Evolutionary conservation across 2,888 invertebrate genomes (phyloP).

Genomic region (Podotricha telesiphe): DNA sequence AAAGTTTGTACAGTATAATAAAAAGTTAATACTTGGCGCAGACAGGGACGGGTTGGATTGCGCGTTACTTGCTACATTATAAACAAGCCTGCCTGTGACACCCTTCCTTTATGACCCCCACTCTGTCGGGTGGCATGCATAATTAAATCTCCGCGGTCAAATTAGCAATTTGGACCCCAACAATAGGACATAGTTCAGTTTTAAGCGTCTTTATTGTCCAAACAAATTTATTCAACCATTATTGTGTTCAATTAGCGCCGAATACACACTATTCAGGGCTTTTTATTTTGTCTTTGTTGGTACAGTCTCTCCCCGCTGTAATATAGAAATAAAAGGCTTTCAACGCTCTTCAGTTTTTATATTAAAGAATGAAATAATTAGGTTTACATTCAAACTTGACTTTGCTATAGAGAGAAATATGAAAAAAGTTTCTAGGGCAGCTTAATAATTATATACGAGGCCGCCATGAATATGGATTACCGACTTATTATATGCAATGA

Average conservation of each 20-base stretch:
- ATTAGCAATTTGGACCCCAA: slow-evolving; percentile 76
- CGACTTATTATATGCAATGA: slow-evolving; percentile 41
- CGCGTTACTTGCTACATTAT: slow-evolving; percentile 81
- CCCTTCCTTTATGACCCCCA: slow-evolving; percentile 75
- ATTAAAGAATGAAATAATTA: slow-evolving; percentile 50
- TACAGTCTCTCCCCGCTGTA: slow-evolving; percentile 47
- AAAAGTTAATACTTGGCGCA: slow-evolving; percentile 78
- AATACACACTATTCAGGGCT: slow-evolving; percentile 58
- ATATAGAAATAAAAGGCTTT: slow-evolving; percentile 45
- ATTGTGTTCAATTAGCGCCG: slow-evolving; percentile 69
- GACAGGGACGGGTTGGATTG: slow-evolving; percentile 69
- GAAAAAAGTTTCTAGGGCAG: slow-evolving; percentile 42
- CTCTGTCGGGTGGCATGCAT: slow-evolving; percentile 76
- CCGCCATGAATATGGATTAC: slow-evolving; percentile 43
- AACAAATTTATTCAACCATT: slow-evolving; percentile 78
- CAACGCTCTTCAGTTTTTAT: slow-evolving; percentile 42
- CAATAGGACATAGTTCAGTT: slow-evolving; percentile 79
- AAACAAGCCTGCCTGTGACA: slow-evolving; percentile 79
- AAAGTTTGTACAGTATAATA: slow-evolving; percentile 77
- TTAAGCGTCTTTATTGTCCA: slow-evolving; percentile 75
- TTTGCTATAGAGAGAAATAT: slow-evolving; percentile 40
- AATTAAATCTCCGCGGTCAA: slow-evolving; percentile 83
- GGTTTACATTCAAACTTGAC: slow-evolving; percentile 49
- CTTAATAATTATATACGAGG: slow-evolving; percentile 44
- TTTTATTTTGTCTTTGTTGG: slow-evolving; percentile 60